Base-by-base conservation (phyloP, 2,113 vertebrate genomes). In the Pseudois nayaur region DNA sequence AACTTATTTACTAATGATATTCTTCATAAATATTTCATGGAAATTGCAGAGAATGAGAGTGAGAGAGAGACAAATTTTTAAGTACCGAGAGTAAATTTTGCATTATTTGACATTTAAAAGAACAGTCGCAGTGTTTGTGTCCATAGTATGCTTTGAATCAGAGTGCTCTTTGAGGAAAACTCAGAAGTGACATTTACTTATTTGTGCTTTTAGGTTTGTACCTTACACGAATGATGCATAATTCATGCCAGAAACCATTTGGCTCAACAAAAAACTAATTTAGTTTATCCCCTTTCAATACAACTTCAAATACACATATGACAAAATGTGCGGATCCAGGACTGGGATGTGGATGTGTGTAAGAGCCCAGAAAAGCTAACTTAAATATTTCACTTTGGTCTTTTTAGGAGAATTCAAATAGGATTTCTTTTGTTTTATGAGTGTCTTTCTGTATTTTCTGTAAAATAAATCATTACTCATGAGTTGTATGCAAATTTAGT, bases 51-150 rank as follows among this genome's bases (percentile, higher is more conserved):
- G 27, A 40, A 10, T 11, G 15, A 25, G 2, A 31, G 36, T 50
- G 40, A 8, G 40, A 6, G 40, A 29, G 33, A 36, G 57, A 0
- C 6, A 95, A 59, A 93, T 57, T 45, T 27, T 54, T 78, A 96
- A 5, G 33, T 17, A 89, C 0, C 31, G 96, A 48, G 62, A 94
- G 81, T 60, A 95, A 97, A 97, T 97, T 96, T 94, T 94, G 57
- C 97, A 89, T 97, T 95, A 89, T 97, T 76, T 98, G 98, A 98
- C 98, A 98, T 98, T 98, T 98, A 78, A 82, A 79, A 97, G 97
- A 97, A 94, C 19, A 97, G 93, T 95, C 89, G 23, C 48, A 48
- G 62, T 88, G 78, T 98, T 90, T 52, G 45, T 94, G 92, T 84
- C 98, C 96, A 88, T 85, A 78, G 21, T 71, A 76, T 55, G 76